A percentile compares a stretch with the other conserved stretches of the same genome.
These are phyloP conservation scores for Tupaia tana DNA, from an alignment of 2,113 vertebrate species.

Conservation along the genomic window DNA sequence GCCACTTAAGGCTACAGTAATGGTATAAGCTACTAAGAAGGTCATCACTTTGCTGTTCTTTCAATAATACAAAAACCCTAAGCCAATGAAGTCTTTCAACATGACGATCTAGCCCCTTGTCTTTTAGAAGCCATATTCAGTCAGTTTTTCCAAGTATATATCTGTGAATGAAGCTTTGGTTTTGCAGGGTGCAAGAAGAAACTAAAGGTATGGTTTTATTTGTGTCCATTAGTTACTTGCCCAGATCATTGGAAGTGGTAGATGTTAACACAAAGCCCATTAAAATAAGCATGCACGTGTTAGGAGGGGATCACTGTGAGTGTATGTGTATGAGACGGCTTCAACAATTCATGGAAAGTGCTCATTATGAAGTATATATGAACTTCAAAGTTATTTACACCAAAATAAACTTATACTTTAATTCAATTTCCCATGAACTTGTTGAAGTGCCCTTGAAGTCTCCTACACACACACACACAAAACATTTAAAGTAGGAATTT, in stretches of 20 bases:
- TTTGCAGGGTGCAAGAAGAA: neutral
- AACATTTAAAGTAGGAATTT: neutral
- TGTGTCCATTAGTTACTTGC: neutral
- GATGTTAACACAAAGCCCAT: neutral
- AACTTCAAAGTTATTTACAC: no score
- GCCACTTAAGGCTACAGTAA: neutral
- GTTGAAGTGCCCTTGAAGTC: no score
- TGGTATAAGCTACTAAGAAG: neutral
- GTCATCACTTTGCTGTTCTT: conserved; percentile 23
- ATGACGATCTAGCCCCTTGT: neutral
- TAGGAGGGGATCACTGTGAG: neutral
- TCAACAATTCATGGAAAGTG: no score
- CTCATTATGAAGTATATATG: no score
- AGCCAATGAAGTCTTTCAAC: conserved; percentile 21
- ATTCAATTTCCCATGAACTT: no score
- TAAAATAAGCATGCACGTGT: neutral
- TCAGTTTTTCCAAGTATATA: conserved; percentile 3
- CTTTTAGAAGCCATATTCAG: neutral
- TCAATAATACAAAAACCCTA: neutral
- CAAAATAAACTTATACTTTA: no score
- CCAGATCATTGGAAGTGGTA: neutral
- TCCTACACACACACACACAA: neutral
- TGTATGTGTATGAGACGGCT: neutral
- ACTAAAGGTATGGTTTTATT: neutral
- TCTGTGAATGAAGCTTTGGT: neutral